These are phyloP conservation scores for Euura saliciscinereae DNA, from an alignment of 1,140 invertebrate species.

Conservation along the genomic window DNA sequence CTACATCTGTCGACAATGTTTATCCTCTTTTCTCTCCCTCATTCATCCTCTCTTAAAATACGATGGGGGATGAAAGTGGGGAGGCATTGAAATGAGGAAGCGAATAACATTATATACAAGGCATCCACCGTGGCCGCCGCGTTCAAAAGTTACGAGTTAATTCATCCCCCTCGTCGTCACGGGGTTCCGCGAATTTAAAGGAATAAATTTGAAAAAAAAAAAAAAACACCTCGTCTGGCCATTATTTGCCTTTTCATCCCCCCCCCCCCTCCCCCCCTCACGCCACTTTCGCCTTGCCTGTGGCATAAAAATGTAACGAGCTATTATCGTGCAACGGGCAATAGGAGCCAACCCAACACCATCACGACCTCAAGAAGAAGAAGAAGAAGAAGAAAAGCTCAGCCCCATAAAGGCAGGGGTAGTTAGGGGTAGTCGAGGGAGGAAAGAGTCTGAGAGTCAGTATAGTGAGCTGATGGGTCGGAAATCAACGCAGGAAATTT, in stretches of 20 bases:
- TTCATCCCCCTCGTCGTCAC: background rate
- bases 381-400: background rate
- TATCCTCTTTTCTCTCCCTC: no score
- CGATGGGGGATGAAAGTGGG: no score
- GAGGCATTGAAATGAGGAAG: background rate
- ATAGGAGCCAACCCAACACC: background rate
- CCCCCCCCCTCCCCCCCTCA: background rate
- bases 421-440: background rate
- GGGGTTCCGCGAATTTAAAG: background rate
- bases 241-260: background rate
- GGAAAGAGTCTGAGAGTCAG: no score
- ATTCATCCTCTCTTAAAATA: background rate
- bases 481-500: no score
- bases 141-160: slow-evolving; percentile 1
- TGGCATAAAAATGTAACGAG: slow-evolving; percentile 1
- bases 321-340: background rate
- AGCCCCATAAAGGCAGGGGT: background rate
- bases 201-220: slow-evolving; percentile 1
- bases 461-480: no score
- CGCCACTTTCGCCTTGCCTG: no score
- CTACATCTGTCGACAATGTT: no score
- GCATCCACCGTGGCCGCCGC: background rate
- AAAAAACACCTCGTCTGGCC: background rate
- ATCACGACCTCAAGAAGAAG: background rate
- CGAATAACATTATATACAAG: background rate